A percentile compares a stretch with the other conserved stretches of the same genome.
Conservation (phyloP, 2,797 vertebrate genomes). For the Enoplosus armatus region DNA sequence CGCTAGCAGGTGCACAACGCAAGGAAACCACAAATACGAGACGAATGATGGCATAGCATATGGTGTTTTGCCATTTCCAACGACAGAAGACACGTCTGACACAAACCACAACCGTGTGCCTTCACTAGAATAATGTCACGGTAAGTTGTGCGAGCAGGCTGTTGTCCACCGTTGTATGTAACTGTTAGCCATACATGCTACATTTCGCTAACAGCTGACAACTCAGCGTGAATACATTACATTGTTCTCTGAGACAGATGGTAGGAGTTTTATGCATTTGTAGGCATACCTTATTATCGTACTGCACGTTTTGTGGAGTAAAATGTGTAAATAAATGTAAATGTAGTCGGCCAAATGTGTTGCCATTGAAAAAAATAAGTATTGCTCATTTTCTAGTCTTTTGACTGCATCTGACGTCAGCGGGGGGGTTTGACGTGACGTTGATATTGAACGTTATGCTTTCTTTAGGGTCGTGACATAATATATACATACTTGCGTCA, state of each 20-base stretch:
- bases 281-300: background rate
- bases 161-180: background rate
- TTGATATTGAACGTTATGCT: background rate
- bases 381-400: background rate
- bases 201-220: constrained; percentile 80
- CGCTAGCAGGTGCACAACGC: constrained; percentile 82
- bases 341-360: background rate
- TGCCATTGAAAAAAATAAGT: background rate
- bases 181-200: constrained; percentile 53
- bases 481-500: background rate
- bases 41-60: constrained; percentile 36
- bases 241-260: background rate
- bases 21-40: constrained; percentile 42
- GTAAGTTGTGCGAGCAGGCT: constrained; percentile 59
- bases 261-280: background rate
- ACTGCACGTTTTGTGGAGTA: background rate
- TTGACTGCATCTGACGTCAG: constrained; percentile 51
- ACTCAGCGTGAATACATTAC: constrained; percentile 17
- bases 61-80: background rate
- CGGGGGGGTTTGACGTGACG: constrained; percentile 49
- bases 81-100: background rate
- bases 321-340: background rate
- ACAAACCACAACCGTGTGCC: background rate
- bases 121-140: constrained; percentile 59
- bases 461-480: background rate